phyloP scores from a whole-genome alignment of 2,113 vertebrate genomes.

The Amia ocellicauda region DNA sequence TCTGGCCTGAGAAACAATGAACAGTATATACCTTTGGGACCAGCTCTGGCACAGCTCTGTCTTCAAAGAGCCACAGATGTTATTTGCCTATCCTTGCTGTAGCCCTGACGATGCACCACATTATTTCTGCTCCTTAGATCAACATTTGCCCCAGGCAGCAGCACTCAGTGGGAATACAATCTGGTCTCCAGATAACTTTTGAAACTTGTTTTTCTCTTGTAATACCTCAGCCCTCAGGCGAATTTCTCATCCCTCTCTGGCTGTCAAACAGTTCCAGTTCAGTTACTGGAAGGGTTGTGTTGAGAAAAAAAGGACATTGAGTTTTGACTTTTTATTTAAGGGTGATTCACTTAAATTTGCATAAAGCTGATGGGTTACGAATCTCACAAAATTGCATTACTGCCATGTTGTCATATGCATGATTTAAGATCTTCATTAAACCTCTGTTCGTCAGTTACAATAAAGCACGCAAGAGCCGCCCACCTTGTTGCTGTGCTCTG shows the following conservation, averaged over 20 bases:
- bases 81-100: not conserved
- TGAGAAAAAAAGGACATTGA: not conserved
- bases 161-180: not conserved
- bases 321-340: slow-evolving; percentile 17
- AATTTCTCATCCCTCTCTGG: not conserved
- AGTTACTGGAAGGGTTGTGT: not conserved
- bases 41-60: not conserved
- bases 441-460: slow-evolving; percentile 4
- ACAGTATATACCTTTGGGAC: not conserved
- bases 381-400: no score
- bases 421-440: slow-evolving; percentile 27
- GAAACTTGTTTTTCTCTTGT: slow-evolving; percentile 12
- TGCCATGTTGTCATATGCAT: slow-evolving; percentile 26
- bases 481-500: slow-evolving; percentile 91
- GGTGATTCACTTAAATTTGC: no score
- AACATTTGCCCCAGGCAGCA: slow-evolving; percentile 3
- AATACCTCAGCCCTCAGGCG: not conserved
- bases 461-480: slow-evolving; percentile 17
- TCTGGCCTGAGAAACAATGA: not conserved
- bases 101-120: not conserved
- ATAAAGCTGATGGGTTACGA: no score
- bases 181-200: slow-evolving; percentile 6
- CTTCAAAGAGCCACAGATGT: not conserved
- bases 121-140: not conserved
- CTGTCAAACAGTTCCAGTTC: not conserved